phyloP scores from a whole-genome alignment of 2,888 invertebrate genomes.

The Ferdinandea cuprea region DNA sequence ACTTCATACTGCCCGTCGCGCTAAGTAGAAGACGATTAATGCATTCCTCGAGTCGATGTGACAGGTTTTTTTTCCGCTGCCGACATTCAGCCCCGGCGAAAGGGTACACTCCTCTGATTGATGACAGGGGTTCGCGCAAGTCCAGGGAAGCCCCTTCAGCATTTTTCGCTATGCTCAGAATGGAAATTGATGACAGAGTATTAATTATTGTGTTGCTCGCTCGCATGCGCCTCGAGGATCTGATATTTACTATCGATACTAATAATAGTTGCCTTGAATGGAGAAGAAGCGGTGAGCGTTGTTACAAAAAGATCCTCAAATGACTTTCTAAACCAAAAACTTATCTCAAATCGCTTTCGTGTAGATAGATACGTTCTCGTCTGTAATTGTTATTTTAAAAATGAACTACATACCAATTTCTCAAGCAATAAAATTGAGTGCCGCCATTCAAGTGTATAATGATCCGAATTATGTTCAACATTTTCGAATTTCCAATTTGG shows the following conservation, averaged over 20 bases:
- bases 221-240: conserved; percentile 11
- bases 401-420: conserved; percentile 31
- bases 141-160: conserved; percentile 42
- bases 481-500: neutral
- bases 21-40: conserved; percentile 65
- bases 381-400: conserved; percentile 10
- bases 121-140: conserved; percentile 23
- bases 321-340: neutral
- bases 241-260: conserved; percentile 53
- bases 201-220: conserved; percentile 46
- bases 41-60: conserved; percentile 44
- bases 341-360: too few relatives aligned
- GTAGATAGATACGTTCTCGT: neutral
- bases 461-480: conserved; percentile 15
- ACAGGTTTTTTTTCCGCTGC: conserved; percentile 50
- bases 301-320: too few relatives aligned
- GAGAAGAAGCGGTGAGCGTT: neutral
- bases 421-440: conserved; percentile 51
- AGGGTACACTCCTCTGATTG: conserved; percentile 24
- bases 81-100: neutral
- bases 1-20: neutral
- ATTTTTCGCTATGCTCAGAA: conserved; percentile 37
- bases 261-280: conserved; percentile 1
- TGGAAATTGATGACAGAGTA: conserved; percentile 58
- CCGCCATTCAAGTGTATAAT: conserved; percentile 40